Evolutionary conservation across 2,797 vertebrate species (phyloP), one percentile per base, ranked within the genome.

Genomic region (Sebastes taczanowskii): DNA sequence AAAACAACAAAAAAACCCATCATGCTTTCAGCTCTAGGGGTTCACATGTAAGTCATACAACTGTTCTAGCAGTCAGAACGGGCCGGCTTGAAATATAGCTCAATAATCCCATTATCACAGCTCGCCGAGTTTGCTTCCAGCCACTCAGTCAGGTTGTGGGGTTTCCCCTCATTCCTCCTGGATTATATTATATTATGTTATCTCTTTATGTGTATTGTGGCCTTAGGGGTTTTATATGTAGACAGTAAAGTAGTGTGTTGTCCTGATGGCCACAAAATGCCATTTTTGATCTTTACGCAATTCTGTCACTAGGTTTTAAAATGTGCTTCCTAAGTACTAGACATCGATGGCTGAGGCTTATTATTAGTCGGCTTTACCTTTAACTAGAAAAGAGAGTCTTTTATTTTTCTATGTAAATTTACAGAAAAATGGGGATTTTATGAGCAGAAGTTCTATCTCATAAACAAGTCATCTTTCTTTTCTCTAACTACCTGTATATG

Each of bases 71-170:
- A 89, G 84, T 85, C n/a, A 60, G 78, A 81, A 83, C 53, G 56
- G 23, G 74, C 65, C 78, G 76, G 70, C 77, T 75, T 79, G 85
- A 91, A 88, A 86, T 88, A 81, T 61, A 78, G 77, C 64, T 76
- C 75, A 88, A 72, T 88, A 88, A 91, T 90, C 72, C 76, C 46
- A 80, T 92, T 91, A 89, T 89, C 71, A 82, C 29, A 23, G 62
- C 58, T 76, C 38, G n/a, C 42, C 25, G 60, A 66, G 65, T 89
- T 78, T 80, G 72, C 77, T 78, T 77, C 73, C 70, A 84, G 71
- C 77, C 82, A 89, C 65, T 74, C 71, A 80, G 58, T 30, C 46
- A 73, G 52, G 61, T 80, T 78, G 42, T 72, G 76, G 89, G 85
- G 58, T 91, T 91, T 86, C 60, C 87, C 86, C 70, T 85, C 74